Evolutionary conservation across 2,113 vertebrate species (phyloP).

Genomic region (Podarcis cretensis): DNA sequence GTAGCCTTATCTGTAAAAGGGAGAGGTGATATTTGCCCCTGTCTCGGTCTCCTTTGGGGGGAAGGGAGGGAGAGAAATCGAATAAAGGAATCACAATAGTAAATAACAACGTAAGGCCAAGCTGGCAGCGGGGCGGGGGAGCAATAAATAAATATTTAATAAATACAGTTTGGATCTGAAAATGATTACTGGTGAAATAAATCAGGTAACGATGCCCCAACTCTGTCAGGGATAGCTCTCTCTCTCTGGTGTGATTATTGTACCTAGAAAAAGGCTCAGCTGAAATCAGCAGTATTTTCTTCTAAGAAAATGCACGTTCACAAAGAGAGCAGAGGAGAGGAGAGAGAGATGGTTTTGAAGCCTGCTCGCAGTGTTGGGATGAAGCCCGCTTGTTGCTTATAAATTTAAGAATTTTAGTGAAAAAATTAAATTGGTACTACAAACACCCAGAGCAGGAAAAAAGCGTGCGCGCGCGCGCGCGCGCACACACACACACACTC

Average conservation of each 20-base stretch:
- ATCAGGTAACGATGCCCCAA: not conserved
- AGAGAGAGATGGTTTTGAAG: not conserved
- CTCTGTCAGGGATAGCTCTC: not conserved
- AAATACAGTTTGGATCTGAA: slow-evolving; percentile 22
- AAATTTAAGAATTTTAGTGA: not conserved
- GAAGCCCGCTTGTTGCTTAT: not conserved
- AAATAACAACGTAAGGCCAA: not conserved
- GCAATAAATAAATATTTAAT: not conserved
- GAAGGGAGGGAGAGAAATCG: too few relatives aligned
- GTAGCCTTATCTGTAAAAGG: not conserved
- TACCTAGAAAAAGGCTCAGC: not conserved
- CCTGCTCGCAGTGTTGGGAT: not conserved
- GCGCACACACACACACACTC: not conserved
- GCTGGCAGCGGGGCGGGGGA: not conserved
- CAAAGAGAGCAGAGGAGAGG: not conserved
- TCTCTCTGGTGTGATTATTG: not conserved
- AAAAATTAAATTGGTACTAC: not conserved
- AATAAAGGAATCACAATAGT: too few relatives aligned
- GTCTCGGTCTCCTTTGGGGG: too few relatives aligned
- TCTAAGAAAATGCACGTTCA: not conserved
- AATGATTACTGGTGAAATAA: slow-evolving; percentile 17
- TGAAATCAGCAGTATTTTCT: not conserved
- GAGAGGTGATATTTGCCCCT: not conserved
- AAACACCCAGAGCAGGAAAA: not conserved
- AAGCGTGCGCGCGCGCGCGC: too few relatives aligned